Base-by-base conservation (phyloP, 2,888 invertebrate genomes). In the Auanema freiburgensis region DNA sequence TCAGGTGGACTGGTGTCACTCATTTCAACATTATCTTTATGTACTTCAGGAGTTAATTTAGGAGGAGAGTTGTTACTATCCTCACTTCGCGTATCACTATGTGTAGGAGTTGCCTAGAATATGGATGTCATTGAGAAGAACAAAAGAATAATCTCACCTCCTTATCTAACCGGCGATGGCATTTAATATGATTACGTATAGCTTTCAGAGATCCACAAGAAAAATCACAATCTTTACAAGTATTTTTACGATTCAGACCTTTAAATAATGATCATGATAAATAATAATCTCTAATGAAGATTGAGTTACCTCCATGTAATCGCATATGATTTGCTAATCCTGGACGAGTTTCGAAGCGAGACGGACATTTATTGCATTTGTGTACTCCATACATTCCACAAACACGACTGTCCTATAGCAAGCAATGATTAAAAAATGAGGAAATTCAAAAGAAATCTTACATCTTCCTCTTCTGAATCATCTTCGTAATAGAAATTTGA, bases 171-270 rank as follows among this genome's bases (percentile, higher is more conserved):
- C 41, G 43, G 33, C 56, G 51, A 51, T 72, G 72, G 41, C 67
- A 43, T 21, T 54, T 55, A 12, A 53, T 49, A 42, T 73, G 73
- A 50, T 56, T 56, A 16, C 54, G 50, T 10, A 66, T 52, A 6
- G 73, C 66, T 57, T 73, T 70, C 14, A 56, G 42, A 0, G 73
- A 66, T 24, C 40, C 57, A 14, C 70, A 53, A 2, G 66, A 65
- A 60, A 73, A 73, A 49, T 71, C 68, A 52, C 73, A 73, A 42
- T 66, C 59, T 24, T 70, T 70, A 50, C 73, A 73, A 12, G 58
- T 50, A 23, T 62, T 66, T 54, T 64, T 63, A 2, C 68, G 56
- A 1, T 18, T 43, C 18, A 16, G 16, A 5, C 18, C 57, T 57
- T 23, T 14, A 57, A 44, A 23, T 12, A 49, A n/a, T 4, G 8